A percentile compares a stretch with the other conserved stretches of the same genome.
phyloP scores from a whole-genome alignment of 2,888 invertebrate genomes.

The Eutolmus rufibarbis region DNA sequence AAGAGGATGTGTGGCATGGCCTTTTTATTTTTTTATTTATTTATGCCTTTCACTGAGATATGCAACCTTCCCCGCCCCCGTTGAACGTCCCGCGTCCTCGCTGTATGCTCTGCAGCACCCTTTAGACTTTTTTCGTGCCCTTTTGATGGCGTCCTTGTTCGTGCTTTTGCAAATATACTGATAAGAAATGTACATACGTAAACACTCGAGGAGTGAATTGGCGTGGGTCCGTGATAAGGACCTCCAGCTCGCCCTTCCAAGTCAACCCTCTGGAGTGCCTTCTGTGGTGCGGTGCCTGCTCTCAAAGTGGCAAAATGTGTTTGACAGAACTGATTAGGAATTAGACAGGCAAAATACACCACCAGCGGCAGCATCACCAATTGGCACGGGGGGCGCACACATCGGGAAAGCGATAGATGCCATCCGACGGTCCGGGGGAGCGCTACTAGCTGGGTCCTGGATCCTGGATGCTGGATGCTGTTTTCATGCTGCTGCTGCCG shows the following conservation, averaged over 20 bases:
- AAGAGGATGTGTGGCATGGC: not conserved
- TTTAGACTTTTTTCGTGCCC: slow-evolving; percentile 31
- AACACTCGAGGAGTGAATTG: slow-evolving; percentile 20
- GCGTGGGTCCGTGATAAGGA: not conserved
- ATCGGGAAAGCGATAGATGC: not conserved
- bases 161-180: slow-evolving; percentile 34
- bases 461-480: not conserved
- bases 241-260: not conserved
- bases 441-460: not conserved
- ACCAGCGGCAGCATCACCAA: not conserved
- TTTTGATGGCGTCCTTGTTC: slow-evolving; percentile 32
- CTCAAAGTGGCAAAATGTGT: slow-evolving; percentile 39
- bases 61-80: not conserved
- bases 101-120: not conserved
- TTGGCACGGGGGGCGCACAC: not conserved
- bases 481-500: not conserved
- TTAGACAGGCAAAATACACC: slow-evolving; percentile 42
- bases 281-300: not conserved
- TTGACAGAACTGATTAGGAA: slow-evolving; percentile 46
- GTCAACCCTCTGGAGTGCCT: not conserved
- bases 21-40: not conserved
- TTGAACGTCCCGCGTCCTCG: not conserved
- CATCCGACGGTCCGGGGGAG: not conserved
- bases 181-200: slow-evolving; percentile 39
- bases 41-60: not conserved